Evolutionary conservation across 2,113 vertebrate species (phyloP), one percentile per base, ranked within the genome.

Genomic region (Passer montanus): DNA sequence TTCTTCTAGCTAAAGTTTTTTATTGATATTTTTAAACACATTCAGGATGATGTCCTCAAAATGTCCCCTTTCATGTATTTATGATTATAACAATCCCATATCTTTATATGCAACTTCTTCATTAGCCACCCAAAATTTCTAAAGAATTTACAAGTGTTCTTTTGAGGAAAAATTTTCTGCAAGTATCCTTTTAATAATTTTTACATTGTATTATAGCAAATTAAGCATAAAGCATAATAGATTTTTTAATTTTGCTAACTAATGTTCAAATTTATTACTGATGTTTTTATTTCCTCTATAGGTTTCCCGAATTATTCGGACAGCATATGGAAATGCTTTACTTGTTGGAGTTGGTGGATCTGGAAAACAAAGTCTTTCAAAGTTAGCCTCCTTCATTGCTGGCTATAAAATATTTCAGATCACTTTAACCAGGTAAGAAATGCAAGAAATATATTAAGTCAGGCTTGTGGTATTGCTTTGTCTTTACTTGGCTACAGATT

Each of bases 361-460:
- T 2, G 98, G 98, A 91, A 98, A 98, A 76, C 98, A 98, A 88
- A 98, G 98, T 77, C 97, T 98, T 88, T 98, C 98, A 46, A 97
- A 96, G 44, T 41, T 98, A 93, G 98, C 98, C 7, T 98, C 98
- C 43, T 98, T 97, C 89, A 98, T 98, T 96, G 98, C 98, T 77
- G 98, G 98, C 30, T 98, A 98, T 92, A 97, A 94, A 50, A 98
- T 97, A 97, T 98, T 98, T 93, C 98, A 98, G 89, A 98, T 98
- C 81, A 98, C 98, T 59, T 97, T 98, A 96, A 98, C 98, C 27
- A 98, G 98, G 98, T 98, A 95, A 91, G 88, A 88, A 73, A 63
- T 69, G 55, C 31, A 73, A 93, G 50, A 70, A 77, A 47, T 60
- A n/a, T 20, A 52, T 41, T 41, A 84, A 80, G 53, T 74, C 15